Conservation (phyloP, 2,888 invertebrate genomes). For the Listrodromus nycthemerus region DNA sequence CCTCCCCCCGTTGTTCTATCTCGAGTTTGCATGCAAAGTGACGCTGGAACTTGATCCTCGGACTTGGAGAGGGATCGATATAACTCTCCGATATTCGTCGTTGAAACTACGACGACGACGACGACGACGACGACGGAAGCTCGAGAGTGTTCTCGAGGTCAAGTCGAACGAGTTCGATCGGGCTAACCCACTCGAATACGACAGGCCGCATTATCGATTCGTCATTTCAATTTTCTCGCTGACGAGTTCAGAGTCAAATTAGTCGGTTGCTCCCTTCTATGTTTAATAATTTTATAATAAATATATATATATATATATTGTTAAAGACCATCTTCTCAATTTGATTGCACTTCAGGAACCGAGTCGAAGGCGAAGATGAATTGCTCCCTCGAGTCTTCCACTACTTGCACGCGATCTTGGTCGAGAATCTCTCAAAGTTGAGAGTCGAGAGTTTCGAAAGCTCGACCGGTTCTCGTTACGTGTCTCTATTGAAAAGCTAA, state of each 20-base stretch:
- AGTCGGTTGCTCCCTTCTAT: too few relatives aligned
- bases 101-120: conserved; percentile 12
- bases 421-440: conserved; percentile 43
- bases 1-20: conserved; percentile 33
- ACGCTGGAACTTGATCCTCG: conserved; percentile 26
- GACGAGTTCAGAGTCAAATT: too few relatives aligned
- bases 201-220: neutral
- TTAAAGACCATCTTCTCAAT: neutral
- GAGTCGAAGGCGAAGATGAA: conserved; percentile 27
- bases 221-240: neutral
- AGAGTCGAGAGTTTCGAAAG: conserved; percentile 30
- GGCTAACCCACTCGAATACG: conserved; percentile 2
- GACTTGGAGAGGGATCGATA: conserved; percentile 37
- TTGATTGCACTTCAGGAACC: neutral
- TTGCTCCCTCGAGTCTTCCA: neutral
- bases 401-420: neutral
- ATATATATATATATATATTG: neutral
- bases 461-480: neutral
- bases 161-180: conserved; percentile 23
- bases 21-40: conserved; percentile 52
- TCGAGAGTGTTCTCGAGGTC: conserved; percentile 49
- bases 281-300: neutral
- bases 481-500: conserved; percentile 46
- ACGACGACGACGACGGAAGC: conserved; percentile 20
- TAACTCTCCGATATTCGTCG: conserved; percentile 21